Evolutionary conservation across 2,888 invertebrate species (phyloP), one percentile per base, ranked within the genome.

Genomic region (Diaphora mendica): DNA sequence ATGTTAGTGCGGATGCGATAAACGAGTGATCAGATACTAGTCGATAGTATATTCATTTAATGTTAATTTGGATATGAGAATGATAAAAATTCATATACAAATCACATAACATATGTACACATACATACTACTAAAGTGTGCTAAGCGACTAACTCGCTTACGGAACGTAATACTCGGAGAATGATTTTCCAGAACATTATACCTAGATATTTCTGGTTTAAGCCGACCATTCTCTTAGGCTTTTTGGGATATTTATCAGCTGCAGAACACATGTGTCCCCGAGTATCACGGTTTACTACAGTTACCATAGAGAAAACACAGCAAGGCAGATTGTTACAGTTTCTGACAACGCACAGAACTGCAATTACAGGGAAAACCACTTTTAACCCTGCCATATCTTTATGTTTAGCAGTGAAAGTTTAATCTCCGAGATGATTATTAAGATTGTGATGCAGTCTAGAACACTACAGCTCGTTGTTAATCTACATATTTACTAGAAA

Each of bases 1-100:
- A 30, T 15, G 30, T 62, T 62, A 62, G 62, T 62, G 5, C 30
- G 30, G 15, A 30, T 17, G 62, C 30, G 62, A 17, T 62, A 62
- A 62, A 8, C 62, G 62, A 62, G 30, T 30, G 62, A 62, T 62
- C 62, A 62, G 62, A 30, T 62, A 62, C 62, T 17, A 62, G 62
- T 30, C 62, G 62, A 30, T 30, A 62, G 62, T 62, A 26, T 59
- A 59, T 30, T 62, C 30, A 30, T 62, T 62, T 30, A 62, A 7
- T 62, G 17, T 62, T 15, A 30, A 62, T 62, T 17, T 30, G 30
- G 17, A 30, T 15, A 62, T 30, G 26, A 26, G 30, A 62, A 30
- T 30, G 15, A 59, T 26, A 59, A 62, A 62, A 30, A 62, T 62
- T 26, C 7, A 62, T 17, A 62, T 62, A 30, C 26, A 30, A 62